These are phyloP conservation scores for Clytia hemisphaerica DNA, from an alignment of 30 jellyfish, hydroid and myxozoan genomes.

Conservation along the genomic window DNA sequence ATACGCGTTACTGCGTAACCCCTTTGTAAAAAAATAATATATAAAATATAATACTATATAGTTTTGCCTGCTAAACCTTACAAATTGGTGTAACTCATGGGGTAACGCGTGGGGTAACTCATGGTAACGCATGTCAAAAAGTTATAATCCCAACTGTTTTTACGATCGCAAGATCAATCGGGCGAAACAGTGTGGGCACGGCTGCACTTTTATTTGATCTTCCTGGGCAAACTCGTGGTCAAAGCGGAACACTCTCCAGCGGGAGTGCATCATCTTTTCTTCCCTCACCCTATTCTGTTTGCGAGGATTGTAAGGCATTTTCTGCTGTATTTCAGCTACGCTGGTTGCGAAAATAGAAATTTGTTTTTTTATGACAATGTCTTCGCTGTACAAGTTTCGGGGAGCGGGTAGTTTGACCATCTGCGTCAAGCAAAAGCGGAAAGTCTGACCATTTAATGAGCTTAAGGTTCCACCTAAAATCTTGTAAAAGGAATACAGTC, in stretches of 20 bases:
- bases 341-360: conserved; percentile 29
- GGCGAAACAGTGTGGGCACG: conserved; percentile 26
- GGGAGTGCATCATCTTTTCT: conserved; percentile 27
- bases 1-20: too few relatives aligned
- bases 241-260: conserved; percentile 26
- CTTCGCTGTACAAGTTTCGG: conserved; percentile 9
- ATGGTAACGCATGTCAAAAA: too few relatives aligned
- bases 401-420: conserved; percentile 21
- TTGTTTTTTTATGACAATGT: conserved; percentile 16
- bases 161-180: not conserved
- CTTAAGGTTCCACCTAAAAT: conserved; percentile 6
- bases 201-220: conserved; percentile 7
- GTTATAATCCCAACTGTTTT: too few relatives aligned
- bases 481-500: too few relatives aligned
- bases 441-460: conserved; percentile 21
- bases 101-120: too few relatives aligned
- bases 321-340: not conserved
- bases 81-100: too few relatives aligned
- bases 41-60: too few relatives aligned
- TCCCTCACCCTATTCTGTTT: conserved; percentile 6
- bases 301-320: not conserved
- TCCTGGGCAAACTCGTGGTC: conserved; percentile 3
- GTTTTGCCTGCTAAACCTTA: too few relatives aligned
- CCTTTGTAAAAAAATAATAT: too few relatives aligned
- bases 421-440: conserved; percentile 32